Conservation (phyloP, 1,140 invertebrate species). For the Apolygus lucorum region DNA sequence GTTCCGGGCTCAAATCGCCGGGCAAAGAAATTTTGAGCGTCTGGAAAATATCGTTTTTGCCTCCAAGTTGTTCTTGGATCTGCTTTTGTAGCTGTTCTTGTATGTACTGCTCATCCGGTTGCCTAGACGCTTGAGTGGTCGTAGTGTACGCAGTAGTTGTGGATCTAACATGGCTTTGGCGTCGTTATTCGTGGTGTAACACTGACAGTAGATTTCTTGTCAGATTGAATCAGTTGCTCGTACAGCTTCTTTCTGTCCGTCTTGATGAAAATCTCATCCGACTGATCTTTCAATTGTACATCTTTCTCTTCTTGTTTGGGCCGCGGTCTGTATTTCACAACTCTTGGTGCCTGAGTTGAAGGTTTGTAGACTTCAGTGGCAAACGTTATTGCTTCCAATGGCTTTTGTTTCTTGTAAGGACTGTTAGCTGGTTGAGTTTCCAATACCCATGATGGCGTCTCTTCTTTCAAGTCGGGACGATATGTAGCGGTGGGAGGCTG, state of each 20-base stretch:
- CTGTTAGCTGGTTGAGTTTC: conserved; percentile 40
- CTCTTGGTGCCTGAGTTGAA: conserved; percentile 7
- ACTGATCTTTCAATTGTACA: neutral
- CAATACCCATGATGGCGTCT: conserved; percentile 36
- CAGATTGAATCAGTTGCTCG: conserved; percentile 25
- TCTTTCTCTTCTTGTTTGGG: conserved; percentile 24
- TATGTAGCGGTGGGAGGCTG: conserved; percentile 34
- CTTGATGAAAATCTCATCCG: conserved; percentile 20
- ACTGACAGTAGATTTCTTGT: conserved; percentile 12
- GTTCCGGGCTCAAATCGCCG: conserved; percentile 24
- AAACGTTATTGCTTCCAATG: conserved; percentile 25
- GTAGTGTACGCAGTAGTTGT: conserved; percentile 16
- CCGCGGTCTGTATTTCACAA: conserved; percentile 23
- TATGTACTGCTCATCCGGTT: conserved; percentile 18
- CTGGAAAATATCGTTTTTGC: conserved; percentile 29
- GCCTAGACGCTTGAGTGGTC: neutral
- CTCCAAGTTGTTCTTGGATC: conserved; percentile 28
- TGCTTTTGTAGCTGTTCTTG: conserved; percentile 30
- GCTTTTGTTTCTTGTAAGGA: conserved; percentile 34
- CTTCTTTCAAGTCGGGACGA: conserved; percentile 39
- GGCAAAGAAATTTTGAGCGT: conserved; percentile 28
- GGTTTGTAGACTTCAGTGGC: conserved; percentile 15
- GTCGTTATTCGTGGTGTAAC: neutral
- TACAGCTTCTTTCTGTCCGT: conserved; percentile 31
- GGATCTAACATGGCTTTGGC: conserved; percentile 18